phyloP scores from a whole-genome alignment of 2,113 vertebrate genomes.

The Ibidorhyncha struthersii region DNA sequence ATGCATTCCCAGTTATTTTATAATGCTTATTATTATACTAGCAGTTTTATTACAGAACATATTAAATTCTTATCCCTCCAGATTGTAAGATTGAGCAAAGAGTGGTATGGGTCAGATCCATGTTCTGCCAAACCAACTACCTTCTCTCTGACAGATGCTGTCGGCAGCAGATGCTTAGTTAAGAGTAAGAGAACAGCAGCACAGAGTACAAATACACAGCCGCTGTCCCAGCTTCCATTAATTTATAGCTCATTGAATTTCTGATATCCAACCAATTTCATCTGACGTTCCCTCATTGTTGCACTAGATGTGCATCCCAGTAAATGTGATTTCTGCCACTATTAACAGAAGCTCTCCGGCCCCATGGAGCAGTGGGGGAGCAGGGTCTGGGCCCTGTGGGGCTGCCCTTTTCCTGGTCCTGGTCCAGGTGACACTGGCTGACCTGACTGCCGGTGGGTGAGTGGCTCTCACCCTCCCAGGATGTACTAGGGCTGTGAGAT shows the following conservation, averaged over 20 bases:
- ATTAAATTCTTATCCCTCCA: not conserved
- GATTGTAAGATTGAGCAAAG: not conserved
- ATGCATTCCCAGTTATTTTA: not conserved
- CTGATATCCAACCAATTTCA: not conserved
- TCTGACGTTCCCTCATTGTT: not conserved
- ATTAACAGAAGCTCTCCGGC: not conserved
- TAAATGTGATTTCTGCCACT: not conserved
- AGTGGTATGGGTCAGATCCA: not conserved
- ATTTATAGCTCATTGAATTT: not conserved
- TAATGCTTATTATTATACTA: not conserved
- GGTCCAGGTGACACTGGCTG: not conserved
- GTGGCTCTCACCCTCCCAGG: not conserved
- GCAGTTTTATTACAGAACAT: not conserved
- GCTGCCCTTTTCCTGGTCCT: not conserved
- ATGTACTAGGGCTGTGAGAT: not conserved
- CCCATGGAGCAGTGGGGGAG: rapidly evolving
- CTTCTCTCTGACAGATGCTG: not conserved
- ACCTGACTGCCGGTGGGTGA: not conserved
- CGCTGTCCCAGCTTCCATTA: not conserved
- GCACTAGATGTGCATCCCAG: not conserved
- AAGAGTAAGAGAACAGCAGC: not conserved
- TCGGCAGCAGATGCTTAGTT: not conserved
- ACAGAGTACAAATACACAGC: not conserved
- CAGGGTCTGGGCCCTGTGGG: not conserved
- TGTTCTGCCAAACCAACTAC: not conserved